phyloP scores from a whole-genome alignment of 64 coral and sea anemone species.

The Actinia equina region DNA sequence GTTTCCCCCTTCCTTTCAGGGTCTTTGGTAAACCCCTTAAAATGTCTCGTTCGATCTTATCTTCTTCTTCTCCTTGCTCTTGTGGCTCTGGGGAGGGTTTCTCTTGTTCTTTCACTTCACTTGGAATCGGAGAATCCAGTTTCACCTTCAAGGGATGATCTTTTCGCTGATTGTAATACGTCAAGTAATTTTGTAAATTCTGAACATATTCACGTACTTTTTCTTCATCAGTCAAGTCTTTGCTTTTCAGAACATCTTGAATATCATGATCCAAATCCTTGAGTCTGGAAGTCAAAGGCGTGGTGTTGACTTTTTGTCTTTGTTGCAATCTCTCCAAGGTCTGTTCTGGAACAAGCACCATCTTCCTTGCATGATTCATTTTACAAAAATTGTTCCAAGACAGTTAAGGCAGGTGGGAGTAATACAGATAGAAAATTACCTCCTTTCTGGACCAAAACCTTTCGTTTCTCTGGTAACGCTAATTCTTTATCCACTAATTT shows the following conservation, averaged over 20 bases:
- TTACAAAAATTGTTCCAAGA: slow-evolving; percentile 41
- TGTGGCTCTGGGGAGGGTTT: slow-evolving; percentile 21
- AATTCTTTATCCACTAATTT: slow-evolving; percentile 34
- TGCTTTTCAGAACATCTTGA: slow-evolving; percentile 46
- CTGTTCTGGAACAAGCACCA: slow-evolving; percentile 39
- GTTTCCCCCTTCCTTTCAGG: slow-evolving; percentile 21
- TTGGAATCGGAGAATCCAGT: neutral
- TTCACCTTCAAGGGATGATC: slow-evolving; percentile 36
- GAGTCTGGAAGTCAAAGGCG: slow-evolving; percentile 37
- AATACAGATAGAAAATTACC: slow-evolving; percentile 26
- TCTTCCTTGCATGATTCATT: slow-evolving; percentile 46
- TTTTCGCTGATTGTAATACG: slow-evolving; percentile 32
- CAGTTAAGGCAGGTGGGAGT: slow-evolving; percentile 22
- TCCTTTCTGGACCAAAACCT: slow-evolving; percentile 29
- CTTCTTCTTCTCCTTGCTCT: slow-evolving; percentile 24
- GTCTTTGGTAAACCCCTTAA: slow-evolving; percentile 15
- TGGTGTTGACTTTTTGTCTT: slow-evolving; percentile 28
- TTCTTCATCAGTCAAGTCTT: slow-evolving; percentile 32
- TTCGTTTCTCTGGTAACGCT: slow-evolving; percentile 5
- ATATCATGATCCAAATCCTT: slow-evolving; percentile 39
- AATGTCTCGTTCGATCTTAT: slow-evolving; percentile 37
- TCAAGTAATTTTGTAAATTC: slow-evolving; percentile 37
- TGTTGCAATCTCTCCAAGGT: slow-evolving; percentile 53
- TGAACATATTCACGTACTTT: slow-evolving; percentile 41
- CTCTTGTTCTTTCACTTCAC: slow-evolving; percentile 21